Evolutionary conservation across 1,140 invertebrate genomes (phyloP), one percentile per base, ranked within the genome.

Genomic region (Listronotus oregonensis): DNA sequence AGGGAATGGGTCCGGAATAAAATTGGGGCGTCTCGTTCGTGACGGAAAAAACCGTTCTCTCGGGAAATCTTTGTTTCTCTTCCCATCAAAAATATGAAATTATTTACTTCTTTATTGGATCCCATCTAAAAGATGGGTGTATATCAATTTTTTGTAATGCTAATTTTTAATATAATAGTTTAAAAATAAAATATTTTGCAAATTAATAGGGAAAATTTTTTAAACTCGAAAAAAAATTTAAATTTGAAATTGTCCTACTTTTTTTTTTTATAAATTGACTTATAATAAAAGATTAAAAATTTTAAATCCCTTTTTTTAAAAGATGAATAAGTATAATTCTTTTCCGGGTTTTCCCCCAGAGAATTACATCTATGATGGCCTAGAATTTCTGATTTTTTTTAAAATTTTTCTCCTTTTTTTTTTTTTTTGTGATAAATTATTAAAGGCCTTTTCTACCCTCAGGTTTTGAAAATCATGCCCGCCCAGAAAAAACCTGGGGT

Each of bases 401-500:
- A 15, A 56, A 47, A 17, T 34, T 15, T 11, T 10, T 54, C 9
- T 11, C 21, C 11, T 18, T 42, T 55, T 6, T 27, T 11, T 55
- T 7, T 39, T n/a, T n/a, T n/a, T n/a, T n/a, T n/a, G n/a, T 31
- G 10, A 10, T 17, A 49, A 60, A 49, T 10, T 21, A n/a, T 59
- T 47, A 3, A 21, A 31, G 12, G 6, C 18, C 1, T 58, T 27
- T 52, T 59, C 15, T 68, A 58, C 40, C 27, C 68, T 8, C 63
- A 77, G 76, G 76, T 91, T 1, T 83, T 99, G 37, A 99, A 99
- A 82, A 99, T 99, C 78, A 99, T 98, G 95, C 97, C 98, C 67
- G 98, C 99, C 6, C 98, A 99, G 85, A 99, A 99, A 81, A 98
- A 99, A 81, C 98, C 72, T 97, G 98, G 86, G 97, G 99, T 82